Conservation (phyloP, 2,113 vertebrate species). For the Melospiza georgiana region DNA sequence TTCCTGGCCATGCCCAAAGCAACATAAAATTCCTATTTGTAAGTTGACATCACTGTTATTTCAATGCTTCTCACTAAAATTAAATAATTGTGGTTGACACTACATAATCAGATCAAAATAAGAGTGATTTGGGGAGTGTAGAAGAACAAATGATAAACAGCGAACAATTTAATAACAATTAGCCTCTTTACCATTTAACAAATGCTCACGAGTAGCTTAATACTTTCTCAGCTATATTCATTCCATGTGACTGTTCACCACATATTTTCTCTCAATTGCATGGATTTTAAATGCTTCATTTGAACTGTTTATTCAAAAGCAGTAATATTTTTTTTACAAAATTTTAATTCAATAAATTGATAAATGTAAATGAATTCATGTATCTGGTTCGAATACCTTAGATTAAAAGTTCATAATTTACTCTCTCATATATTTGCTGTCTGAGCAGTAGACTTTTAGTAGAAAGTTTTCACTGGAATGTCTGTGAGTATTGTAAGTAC, state of each 20-base stretch:
- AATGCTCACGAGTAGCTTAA: background rate
- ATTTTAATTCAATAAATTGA: background rate
- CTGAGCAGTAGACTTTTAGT: background rate
- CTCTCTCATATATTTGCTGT: background rate
- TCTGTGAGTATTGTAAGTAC: background rate
- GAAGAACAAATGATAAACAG: background rate
- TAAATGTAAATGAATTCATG: background rate
- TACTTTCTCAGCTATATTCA: background rate
- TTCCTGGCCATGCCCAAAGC: background rate
- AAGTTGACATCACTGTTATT: background rate
- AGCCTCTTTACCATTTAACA: background rate
- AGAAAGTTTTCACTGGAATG: background rate
- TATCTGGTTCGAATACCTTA: background rate
- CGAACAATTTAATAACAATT: background rate
- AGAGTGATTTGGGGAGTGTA: background rate
- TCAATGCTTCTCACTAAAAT: background rate
- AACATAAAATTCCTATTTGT: background rate
- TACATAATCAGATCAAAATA: background rate
- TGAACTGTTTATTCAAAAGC: background rate
- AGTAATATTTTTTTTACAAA: background rate
- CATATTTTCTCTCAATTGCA: background rate
- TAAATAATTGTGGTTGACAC: background rate
- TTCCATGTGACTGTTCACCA: background rate
- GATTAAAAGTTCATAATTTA: constrained; percentile 22
- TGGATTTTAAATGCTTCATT: background rate